phyloP scores from a whole-genome alignment of 2,888 invertebrate genomes.

The Ectobius pallidus region DNA sequence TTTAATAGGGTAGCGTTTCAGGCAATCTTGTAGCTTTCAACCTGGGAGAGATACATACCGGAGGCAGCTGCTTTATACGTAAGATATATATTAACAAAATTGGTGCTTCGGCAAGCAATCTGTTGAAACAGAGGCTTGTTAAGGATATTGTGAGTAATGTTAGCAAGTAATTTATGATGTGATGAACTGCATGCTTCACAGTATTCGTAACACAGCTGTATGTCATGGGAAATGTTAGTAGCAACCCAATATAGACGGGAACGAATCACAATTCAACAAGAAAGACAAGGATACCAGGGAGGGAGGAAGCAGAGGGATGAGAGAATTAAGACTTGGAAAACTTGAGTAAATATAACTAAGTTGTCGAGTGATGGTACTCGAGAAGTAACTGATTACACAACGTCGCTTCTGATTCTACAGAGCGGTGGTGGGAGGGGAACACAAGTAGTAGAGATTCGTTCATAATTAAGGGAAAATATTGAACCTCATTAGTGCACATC shows the following conservation, averaged over 20 bases:
- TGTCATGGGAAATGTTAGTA: conserved; percentile 4
- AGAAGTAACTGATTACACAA: conserved; percentile 23
- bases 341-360: conserved; percentile 34
- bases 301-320: background rate
- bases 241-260: background rate
- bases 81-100: too few relatives aligned
- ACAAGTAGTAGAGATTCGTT: conserved; percentile 25
- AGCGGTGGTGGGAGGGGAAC: too few relatives aligned
- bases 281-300: background rate
- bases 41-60: too few relatives aligned
- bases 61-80: too few relatives aligned
- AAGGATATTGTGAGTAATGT: background rate
- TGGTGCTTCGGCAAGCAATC: too few relatives aligned
- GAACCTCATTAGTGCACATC: conserved; percentile 32
- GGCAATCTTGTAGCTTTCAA: too few relatives aligned
- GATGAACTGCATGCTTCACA: background rate
- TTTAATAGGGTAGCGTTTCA: too few relatives aligned
- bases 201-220: background rate
- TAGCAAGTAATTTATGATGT: conserved; percentile 2
- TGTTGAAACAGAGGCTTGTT: background rate
- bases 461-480: conserved; percentile 37
- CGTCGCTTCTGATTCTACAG: conserved; percentile 6
- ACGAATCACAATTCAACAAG: background rate
- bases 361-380: conserved; percentile 27
- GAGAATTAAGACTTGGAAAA: conserved; percentile 34